Percentiles rank a stretch among this genome's conserved stretches.
phyloP scores from a whole-genome alignment of 2,113 vertebrate genomes.

The Pholis gunnellus region DNA sequence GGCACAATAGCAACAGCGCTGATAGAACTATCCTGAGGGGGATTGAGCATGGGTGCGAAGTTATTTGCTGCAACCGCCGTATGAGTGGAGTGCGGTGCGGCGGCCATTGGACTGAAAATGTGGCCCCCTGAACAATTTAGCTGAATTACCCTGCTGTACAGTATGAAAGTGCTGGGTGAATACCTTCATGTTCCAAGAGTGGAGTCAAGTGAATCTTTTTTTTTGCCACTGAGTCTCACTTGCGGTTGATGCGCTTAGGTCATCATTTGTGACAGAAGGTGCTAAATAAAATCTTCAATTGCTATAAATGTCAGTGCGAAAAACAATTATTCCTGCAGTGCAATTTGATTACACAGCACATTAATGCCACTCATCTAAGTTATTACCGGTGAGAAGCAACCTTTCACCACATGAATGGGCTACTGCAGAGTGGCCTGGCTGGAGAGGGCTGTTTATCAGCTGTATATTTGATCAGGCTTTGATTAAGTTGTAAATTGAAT shows the following conservation, averaged over 20 bases:
- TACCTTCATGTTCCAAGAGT: not conserved
- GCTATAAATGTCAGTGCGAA: constrained; percentile 42
- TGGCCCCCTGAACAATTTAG: not conserved
- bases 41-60: not conserved
- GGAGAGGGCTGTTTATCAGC: constrained; percentile 41
- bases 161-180: not conserved
- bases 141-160: not conserved
- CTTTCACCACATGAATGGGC: constrained; percentile 34
- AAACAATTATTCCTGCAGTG: constrained; percentile 40
- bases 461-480: constrained; percentile 29
- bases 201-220: not conserved
- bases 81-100: not conserved
- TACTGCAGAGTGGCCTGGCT: constrained; percentile 27
- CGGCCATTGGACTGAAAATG: not conserved
- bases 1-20: too few species aligned
- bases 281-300: constrained; percentile 35
- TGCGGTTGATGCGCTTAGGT: not conserved
- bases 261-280: constrained; percentile 29
- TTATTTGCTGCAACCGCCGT: not conserved
- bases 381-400: constrained; percentile 43
- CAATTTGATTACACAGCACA: constrained; percentile 49
- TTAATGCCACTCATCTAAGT: constrained; percentile 31
- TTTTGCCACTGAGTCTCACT: not conserved
- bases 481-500: constrained; percentile 41
- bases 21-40: not conserved